Base-by-base conservation (phyloP, 1,140 invertebrate species). In the Tyrophagus putrescentiae region DNA sequence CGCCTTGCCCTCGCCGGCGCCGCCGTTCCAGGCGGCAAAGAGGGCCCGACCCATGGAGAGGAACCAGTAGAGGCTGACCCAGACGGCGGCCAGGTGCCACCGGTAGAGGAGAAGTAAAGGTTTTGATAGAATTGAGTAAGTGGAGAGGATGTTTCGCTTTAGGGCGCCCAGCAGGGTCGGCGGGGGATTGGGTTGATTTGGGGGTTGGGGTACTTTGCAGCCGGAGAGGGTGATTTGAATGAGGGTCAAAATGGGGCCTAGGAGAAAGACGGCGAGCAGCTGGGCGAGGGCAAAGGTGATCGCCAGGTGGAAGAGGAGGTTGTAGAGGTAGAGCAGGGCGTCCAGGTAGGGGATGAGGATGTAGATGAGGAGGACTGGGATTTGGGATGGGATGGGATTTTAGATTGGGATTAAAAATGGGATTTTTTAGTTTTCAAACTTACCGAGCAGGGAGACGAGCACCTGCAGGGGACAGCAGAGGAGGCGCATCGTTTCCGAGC, bases 391-490 rank as follows among this genome's bases (percentile, higher is more conserved):
- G 23, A 21, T 48, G 7, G 31, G 21, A 48, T 48, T 7, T 6
- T 21, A 48, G 31, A 48, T 48, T 7, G 23, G 13, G 31, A 48
- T 9, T 48, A 29, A n/a, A n/a, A n/a, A n/a, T n/a, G n/a, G n/a
- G n/a, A n/a, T n/a, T n/a, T n/a, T n/a, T n/a, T 25, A 48, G 23
- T 21, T 7, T 21, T n/a, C n/a, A n/a, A 48, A 7, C 45, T 7
- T 21, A 48, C 45, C 45, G 13, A 48, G 31, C 23, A 48, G 45
- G 13, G 45, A 48, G 7, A 48, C 45, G 21, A 48, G 18, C 13
- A 48, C 31, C 18, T 48, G 45, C 7, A 48, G 23, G 45, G 45
- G 45, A 48, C 45, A 48, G 18, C 45, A 48, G 7, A 48, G 45
- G 7, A 48, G 23, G 13, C 45, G 23, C 45, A 48, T 48, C 21